Conservation (phyloP, 2,888 invertebrate species). For the Trachelus tabidus region DNA sequence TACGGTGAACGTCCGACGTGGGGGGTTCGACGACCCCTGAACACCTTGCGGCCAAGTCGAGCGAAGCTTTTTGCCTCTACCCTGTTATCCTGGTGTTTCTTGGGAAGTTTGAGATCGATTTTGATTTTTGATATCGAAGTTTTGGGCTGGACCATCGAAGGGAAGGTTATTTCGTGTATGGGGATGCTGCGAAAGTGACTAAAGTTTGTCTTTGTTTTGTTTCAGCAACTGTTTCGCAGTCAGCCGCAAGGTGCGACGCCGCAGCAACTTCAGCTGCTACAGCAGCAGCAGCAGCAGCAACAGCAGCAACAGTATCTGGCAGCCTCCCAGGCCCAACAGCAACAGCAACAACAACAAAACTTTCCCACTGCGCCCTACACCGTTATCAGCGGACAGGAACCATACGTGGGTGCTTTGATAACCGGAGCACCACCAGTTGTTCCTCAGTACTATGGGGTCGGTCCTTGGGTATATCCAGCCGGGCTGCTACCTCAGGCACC, state of each 20-base stretch:
- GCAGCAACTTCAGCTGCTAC: conserved; percentile 75
- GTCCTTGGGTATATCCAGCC: conserved; percentile 94
- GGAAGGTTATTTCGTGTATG: too few relatives aligned
- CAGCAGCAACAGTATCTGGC: conserved; percentile 68
- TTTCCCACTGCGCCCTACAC: conserved; percentile 88
- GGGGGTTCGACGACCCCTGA: conserved; percentile 56
- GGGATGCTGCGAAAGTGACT: too few relatives aligned
- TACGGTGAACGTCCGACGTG: neutral
- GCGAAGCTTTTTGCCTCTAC: conserved; percentile 5
- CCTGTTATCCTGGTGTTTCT: too few relatives aligned
- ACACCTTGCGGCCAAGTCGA: conserved; percentile 23
- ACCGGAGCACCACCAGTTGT: conserved; percentile 77
- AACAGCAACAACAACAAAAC: conserved; percentile 80
- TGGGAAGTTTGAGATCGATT: too few relatives aligned
- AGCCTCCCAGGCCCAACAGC: conserved; percentile 79
- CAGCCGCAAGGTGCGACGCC: conserved; percentile 75
- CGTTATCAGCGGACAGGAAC: conserved; percentile 85
- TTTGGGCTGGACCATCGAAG: too few relatives aligned
- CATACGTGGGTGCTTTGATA: conserved; percentile 85
- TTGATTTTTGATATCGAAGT: neutral
- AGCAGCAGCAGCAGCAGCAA: conserved; percentile 75
- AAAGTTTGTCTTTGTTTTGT: conserved; percentile 43
- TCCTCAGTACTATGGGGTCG: conserved; percentile 93
- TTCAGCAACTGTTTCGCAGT: conserved; percentile 90
- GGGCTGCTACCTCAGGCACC: conserved; percentile 76